Conservation (phyloP, 2,888 invertebrate genomes). For the Drosophila subquinaria region DNA sequence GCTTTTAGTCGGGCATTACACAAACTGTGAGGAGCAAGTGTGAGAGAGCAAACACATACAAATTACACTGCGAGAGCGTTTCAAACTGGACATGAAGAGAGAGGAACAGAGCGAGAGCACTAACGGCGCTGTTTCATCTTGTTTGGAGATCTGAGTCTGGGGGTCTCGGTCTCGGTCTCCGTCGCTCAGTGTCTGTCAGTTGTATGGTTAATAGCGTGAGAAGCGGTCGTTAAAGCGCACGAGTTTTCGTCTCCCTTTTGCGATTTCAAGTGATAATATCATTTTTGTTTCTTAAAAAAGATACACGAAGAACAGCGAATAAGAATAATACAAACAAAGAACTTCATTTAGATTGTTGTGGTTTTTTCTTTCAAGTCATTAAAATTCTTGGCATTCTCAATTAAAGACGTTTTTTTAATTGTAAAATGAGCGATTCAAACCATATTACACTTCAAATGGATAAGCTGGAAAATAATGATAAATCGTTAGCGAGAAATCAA, state of each 20-base stretch:
- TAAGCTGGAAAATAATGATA: conserved; percentile 27
- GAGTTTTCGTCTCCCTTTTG: conserved; percentile 42
- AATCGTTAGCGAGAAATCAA: conserved; percentile 37
- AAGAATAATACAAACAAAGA: conserved; percentile 57
- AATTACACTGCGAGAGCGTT: background rate
- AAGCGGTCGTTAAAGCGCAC: conserved; percentile 57
- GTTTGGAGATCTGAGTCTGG: conserved; percentile 26
- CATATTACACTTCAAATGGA: conserved; percentile 67
- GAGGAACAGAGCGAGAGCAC: background rate
- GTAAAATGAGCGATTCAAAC: conserved; percentile 57
- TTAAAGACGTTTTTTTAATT: conserved; percentile 33
- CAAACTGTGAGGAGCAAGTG: background rate
- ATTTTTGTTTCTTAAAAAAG: conserved; percentile 27
- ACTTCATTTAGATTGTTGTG: conserved; percentile 16
- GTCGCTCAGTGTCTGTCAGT: conserved; percentile 49
- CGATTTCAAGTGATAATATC: conserved; percentile 34
- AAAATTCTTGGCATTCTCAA: conserved; percentile 33
- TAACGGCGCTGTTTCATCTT: conserved; percentile 23
- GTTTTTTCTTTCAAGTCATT: background rate
- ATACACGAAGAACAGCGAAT: conserved; percentile 24
- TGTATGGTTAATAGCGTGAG: conserved; percentile 61
- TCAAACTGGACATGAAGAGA: conserved; percentile 25
- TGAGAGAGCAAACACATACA: background rate
- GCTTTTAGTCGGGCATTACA: conserved; percentile 10
- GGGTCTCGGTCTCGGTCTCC: conserved; percentile 1